These are phyloP conservation scores for Marisa cornuarietis DNA, from an alignment of 1,140 invertebrate genomes.

Conservation along the genomic window DNA sequence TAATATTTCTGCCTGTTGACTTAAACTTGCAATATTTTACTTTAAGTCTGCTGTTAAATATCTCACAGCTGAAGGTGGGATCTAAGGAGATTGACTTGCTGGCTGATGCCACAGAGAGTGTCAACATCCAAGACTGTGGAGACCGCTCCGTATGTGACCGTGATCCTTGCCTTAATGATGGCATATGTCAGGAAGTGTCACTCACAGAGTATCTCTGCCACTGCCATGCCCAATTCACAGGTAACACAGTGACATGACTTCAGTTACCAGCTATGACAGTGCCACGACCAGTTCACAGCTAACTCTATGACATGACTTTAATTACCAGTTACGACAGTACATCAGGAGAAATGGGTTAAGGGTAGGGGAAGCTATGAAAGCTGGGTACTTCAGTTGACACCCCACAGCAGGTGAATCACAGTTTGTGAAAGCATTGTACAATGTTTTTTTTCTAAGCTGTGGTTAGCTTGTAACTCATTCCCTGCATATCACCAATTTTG, in stretches of 20 bases:
- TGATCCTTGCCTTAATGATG: constrained; percentile 72
- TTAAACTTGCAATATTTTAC: neutral
- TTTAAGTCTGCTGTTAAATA: neutral
- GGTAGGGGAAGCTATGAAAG: too few relatives aligned
- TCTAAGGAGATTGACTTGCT: constrained; percentile 74
- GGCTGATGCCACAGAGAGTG: constrained; percentile 75
- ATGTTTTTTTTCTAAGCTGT: too few relatives aligned
- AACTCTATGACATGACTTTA: too few relatives aligned
- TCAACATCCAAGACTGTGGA: constrained; percentile 80
- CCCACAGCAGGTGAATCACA: too few relatives aligned
- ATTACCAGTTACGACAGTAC: too few relatives aligned
- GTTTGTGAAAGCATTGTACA: too few relatives aligned
- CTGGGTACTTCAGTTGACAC: too few relatives aligned
- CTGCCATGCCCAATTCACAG: constrained; percentile 68
- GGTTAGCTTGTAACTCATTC: too few relatives aligned
- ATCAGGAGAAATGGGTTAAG: too few relatives aligned
- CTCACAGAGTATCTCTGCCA: constrained; percentile 68
- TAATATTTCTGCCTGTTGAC: too few relatives aligned
- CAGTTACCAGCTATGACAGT: neutral
- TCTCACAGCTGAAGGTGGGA: constrained; percentile 73
- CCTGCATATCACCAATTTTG: too few relatives aligned
- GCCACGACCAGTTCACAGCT: too few relatives aligned
- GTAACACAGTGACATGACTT: constrained; percentile 41
- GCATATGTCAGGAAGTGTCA: constrained; percentile 66
- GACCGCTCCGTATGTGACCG: constrained; percentile 67